Percentiles rank a stretch among this genome's conserved stretches.
Evolutionary conservation across 2,113 vertebrate species (phyloP).

Genomic region (Cairina moschata): DNA sequence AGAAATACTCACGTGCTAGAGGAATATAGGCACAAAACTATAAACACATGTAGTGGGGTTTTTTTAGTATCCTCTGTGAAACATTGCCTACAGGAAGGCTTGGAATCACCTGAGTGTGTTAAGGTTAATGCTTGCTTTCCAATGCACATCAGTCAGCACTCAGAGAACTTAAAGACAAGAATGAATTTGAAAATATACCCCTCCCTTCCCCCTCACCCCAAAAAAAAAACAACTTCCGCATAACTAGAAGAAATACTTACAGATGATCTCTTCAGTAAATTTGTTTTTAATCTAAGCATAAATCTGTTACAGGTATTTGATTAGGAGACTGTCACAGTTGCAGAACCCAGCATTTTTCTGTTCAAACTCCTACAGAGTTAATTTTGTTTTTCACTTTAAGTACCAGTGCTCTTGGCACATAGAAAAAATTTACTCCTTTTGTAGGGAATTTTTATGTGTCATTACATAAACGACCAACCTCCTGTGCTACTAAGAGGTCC

Average conservation of each 20-base stretch:
- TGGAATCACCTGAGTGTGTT: neutral
- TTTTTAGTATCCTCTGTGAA: neutral
- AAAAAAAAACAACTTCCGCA: neutral
- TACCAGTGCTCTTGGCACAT: neutral
- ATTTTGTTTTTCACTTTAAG: neutral
- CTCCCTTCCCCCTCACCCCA: too few species aligned
- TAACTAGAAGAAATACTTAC: neutral
- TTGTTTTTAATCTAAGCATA: neutral
- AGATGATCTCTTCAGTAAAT: neutral
- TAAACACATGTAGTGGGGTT: neutral
- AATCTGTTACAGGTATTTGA: neutral
- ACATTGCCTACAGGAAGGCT: neutral
- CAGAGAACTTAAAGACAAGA: neutral
- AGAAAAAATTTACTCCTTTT: neutral
- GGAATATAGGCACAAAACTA: neutral
- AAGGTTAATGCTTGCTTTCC: neutral
- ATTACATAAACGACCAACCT: neutral
- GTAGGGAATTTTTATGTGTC: neutral
- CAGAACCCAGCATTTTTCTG: neutral
- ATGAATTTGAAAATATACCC: neutral
- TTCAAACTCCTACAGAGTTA: neutral
- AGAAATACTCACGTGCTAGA: neutral
- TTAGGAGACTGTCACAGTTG: neutral
- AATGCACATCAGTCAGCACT: neutral
- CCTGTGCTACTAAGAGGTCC: accelerated